Conservation (phyloP, 2,113 vertebrate genomes). For the Psilopsiagon aymara region DNA sequence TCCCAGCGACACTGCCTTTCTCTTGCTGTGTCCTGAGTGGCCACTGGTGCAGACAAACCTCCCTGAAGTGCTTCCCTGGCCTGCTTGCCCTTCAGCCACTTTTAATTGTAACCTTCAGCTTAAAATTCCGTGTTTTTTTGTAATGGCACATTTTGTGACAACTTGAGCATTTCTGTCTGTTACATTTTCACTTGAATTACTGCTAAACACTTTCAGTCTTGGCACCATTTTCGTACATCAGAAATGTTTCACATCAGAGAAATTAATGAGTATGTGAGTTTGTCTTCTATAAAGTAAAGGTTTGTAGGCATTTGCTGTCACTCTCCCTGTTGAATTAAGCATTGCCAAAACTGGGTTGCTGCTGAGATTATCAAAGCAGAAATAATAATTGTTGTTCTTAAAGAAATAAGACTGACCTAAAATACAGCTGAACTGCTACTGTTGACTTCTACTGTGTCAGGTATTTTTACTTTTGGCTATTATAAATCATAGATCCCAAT, state of each 20-base stretch:
- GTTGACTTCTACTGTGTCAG: background rate
- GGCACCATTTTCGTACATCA: slow-evolving; percentile 12
- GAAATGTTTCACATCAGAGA: slow-evolving; percentile 32
- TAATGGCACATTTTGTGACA: slow-evolving; percentile 26
- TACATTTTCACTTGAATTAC: slow-evolving; percentile 32
- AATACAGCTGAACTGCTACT: background rate
- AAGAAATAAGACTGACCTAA: slow-evolving; percentile 37
- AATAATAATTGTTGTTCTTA: slow-evolving; percentile 39
- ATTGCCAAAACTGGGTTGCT: slow-evolving; percentile 29
- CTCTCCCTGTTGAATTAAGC: slow-evolving; percentile 6
- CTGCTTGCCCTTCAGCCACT: background rate
- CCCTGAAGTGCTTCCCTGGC: background rate
- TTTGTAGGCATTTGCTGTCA: slow-evolving; percentile 38
- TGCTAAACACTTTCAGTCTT: slow-evolving; percentile 53
- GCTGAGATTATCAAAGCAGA: slow-evolving; percentile 28
- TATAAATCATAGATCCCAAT: background rate
- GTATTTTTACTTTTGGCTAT: background rate
- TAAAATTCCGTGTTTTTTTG: background rate
- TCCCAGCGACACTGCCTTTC: background rate
- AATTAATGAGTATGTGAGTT: slow-evolving; percentile 52
- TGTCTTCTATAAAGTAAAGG: slow-evolving; percentile 38
- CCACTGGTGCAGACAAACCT: background rate
- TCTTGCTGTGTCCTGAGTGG: background rate
- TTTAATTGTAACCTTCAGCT: background rate
- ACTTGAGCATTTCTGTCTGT: slow-evolving; percentile 41